Evolutionary conservation across 2,888 invertebrate species (phyloP), one percentile per base, ranked within the genome.

Genomic region (Pyrrhia umbra): DNA sequence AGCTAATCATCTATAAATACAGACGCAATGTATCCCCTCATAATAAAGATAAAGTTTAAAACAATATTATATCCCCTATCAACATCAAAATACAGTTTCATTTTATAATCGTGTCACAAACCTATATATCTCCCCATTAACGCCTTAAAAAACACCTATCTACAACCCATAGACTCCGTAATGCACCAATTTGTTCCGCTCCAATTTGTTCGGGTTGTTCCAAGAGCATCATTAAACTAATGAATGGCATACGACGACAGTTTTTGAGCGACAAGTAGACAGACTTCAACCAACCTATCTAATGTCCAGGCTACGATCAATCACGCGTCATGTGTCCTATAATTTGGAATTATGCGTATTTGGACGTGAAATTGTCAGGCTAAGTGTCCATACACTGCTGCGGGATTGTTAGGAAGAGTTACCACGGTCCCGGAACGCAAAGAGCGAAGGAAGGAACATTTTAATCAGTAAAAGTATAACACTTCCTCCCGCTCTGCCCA

Each of bases 141-240:
- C 54, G 55, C 51, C 59, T 47, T 55, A 61, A 60, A 69, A 78
- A 80, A 70, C 55, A 69, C 64, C 64, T 61, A 70, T 78, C 68
- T 50, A 60, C 65, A 68, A 67, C 62, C 77, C 77, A 72, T 69
- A 55, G 66, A 70, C 58, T 70, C 52, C 47, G 46, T 80, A 83
- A 79, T 75, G 63, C 70, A 69, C 61, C 75, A 78, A 83, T 86
- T 86, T 77, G 85, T 82, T 83, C 72, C 77, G 73, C 79, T 79
- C 82, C 81, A 83, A 77, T 86, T 86, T 75, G 61, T 56, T 76
- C 59, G 27, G 73, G 67, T 65, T 70, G 70, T 65, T 70, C 52
- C 45, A 42, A 73, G 64, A 62, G 42, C 60, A 61, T 74, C 71
- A 65, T 80, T 79, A 81, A 54, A 71, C 46, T 80, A 82, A 80